Conservation (phyloP, 2,113 vertebrate genomes). For the Phasianus colchicus region DNA sequence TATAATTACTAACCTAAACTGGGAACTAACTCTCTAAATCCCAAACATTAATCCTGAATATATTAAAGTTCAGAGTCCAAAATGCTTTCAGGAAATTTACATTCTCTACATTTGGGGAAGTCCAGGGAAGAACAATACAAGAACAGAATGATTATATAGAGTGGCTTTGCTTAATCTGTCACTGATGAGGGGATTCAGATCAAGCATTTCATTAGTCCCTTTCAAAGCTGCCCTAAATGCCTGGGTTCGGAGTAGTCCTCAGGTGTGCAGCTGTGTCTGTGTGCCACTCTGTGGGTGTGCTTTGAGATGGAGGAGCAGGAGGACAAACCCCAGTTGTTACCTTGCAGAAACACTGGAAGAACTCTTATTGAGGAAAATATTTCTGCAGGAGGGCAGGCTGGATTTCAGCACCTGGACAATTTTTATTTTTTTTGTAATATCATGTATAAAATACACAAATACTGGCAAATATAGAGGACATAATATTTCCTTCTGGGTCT, state of each 20-base stretch:
- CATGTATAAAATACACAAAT: background rate
- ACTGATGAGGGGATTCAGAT: background rate
- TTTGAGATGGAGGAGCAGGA: background rate
- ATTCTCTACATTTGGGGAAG: background rate
- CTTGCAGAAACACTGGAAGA: background rate
- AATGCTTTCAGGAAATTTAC: background rate
- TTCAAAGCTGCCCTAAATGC: background rate
- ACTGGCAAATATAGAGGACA: background rate
- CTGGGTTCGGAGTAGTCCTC: background rate
- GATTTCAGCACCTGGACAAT: background rate
- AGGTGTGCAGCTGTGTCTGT: background rate
- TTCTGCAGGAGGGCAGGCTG: background rate
- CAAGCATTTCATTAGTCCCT: background rate
- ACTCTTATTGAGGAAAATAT: background rate
- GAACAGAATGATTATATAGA: background rate
- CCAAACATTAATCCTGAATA: background rate
- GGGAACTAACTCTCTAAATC: background rate
- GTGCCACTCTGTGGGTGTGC: background rate
- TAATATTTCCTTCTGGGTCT: background rate
- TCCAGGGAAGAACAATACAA: accelerated
- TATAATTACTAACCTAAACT: background rate
- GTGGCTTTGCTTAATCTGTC: background rate
- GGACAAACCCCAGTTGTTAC: background rate
- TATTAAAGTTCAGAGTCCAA: background rate
- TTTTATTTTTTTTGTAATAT: background rate